Percentiles rank a stretch among this genome's conserved stretches.
phyloP scores from a whole-genome alignment of 2,888 invertebrate genomes.

The Mythimna lalbum region DNA sequence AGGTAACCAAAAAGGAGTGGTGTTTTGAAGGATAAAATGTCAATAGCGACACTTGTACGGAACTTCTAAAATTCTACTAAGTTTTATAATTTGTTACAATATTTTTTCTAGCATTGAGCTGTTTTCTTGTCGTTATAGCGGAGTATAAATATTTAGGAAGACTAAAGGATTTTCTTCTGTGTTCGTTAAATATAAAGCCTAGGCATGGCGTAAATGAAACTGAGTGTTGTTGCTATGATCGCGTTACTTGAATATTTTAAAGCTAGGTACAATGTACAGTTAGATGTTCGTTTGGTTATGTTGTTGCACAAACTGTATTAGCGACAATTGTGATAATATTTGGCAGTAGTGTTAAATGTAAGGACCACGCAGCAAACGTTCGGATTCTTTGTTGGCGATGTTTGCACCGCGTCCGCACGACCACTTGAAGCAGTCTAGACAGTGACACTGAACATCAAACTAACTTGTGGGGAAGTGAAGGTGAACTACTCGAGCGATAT shows the following conservation, averaged over 20 bases:
- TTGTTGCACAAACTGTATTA: slow-evolving; percentile 65
- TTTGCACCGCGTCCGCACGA: not conserved
- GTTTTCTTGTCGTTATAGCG: slow-evolving; percentile 19
- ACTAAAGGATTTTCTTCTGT: slow-evolving; percentile 14
- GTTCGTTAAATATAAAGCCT: slow-evolving; percentile 27
- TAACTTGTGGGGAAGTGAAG: slow-evolving; percentile 46
- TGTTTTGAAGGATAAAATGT: not conserved
- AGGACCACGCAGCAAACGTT: slow-evolving; percentile 63
- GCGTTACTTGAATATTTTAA: slow-evolving; percentile 28
- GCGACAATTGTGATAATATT: slow-evolving; percentile 69
- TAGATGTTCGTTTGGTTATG: slow-evolving; percentile 50
- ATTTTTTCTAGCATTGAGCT: slow-evolving; percentile 17
- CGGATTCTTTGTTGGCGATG: slow-evolving; percentile 58
- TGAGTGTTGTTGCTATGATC: slow-evolving; percentile 36
- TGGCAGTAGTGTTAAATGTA: slow-evolving; percentile 65
- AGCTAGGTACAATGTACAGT: slow-evolving; percentile 41
- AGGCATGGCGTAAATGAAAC: slow-evolving; percentile 12
- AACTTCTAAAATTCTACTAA: slow-evolving; percentile 2
- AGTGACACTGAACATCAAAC: slow-evolving; percentile 36
- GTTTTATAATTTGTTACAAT: slow-evolving; percentile 15
- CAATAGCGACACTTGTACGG: not conserved
- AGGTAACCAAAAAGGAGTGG: not conserved
- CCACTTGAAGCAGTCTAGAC: slow-evolving; percentile 17
- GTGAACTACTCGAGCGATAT: slow-evolving; percentile 40
- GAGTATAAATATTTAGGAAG: slow-evolving; percentile 8